Evolutionary conservation across 1,140 invertebrate genomes (phyloP), one percentile per base, ranked within the genome.

Genomic region (Aphidius ervi): DNA sequence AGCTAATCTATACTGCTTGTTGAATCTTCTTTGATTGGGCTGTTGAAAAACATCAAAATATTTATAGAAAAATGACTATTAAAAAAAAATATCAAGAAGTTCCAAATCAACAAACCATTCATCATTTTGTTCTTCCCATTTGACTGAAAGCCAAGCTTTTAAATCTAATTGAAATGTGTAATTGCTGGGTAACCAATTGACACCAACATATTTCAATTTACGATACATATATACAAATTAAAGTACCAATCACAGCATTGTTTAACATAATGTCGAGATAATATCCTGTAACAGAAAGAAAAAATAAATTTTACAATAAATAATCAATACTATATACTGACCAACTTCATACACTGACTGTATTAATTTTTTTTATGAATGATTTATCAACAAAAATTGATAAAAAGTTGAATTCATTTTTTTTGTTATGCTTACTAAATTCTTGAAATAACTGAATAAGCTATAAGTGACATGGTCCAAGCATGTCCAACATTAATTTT

Each of bases 401-500:
- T n/a, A 56, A 9, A 61, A 16, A 16, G 16, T 16, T 16, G 1
- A 16, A 16, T 16, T 16, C 16, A 16, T 16, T 16, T 16, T 16
- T 16, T 16, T 1, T 16, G 16, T 16, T 16, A 16, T 16, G 16
- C 70, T 8, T 81, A 84, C 84, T 84, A 85, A 64, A 86, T 77
- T 68, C 84, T 77, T 56, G 82, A 79, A 9, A 85, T 64, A 46
- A 82, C 70, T 9, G 81, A 74, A 76, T 81, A 84, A 54, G 83
- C 82, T 69, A 84, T 78, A 10, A 82, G 48, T 48, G 82, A 81
- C 68, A 83, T 76, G 68, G 75, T 80, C 73, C 84, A 82, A 46
- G 79, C 80, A 61, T 86, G 84, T 0, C 84, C 84, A 55, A 80
- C 65, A 46, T 68, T 74, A 8, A 86, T 71, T 70, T 84, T 81